Conservation (phyloP, 2,113 vertebrate genomes). For the Zosterops lateralis region DNA sequence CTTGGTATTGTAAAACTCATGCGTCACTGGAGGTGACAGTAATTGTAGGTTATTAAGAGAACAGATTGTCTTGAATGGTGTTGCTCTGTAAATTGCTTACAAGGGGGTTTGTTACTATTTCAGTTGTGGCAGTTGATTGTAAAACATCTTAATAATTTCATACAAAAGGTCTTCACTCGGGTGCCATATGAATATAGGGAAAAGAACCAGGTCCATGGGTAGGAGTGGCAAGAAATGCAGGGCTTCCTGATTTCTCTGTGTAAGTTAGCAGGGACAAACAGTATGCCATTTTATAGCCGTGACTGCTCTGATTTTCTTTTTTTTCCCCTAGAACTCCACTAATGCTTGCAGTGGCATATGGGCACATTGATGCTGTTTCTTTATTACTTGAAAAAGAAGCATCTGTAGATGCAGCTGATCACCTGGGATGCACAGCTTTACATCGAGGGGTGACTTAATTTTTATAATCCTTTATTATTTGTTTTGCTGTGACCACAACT, state of each 20-base stretch:
- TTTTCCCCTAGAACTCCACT: slow-evolving; percentile 83
- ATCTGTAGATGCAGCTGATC: slow-evolving; percentile 82
- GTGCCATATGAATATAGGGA: neutral
- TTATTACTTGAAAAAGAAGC: slow-evolving; percentile 94
- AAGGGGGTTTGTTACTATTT: neutral
- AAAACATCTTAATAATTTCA: neutral
- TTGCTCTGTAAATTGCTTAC: neutral
- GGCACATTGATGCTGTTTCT: slow-evolving; percentile 90
- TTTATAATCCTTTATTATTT: neutral
- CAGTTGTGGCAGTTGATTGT: neutral
- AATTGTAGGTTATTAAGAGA: neutral
- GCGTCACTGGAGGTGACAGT: neutral
- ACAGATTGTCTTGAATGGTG: neutral
- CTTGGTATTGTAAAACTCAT: neutral
- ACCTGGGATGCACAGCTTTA: slow-evolving; percentile 89
- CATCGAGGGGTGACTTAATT: slow-evolving; percentile 86
- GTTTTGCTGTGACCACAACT: neutral
- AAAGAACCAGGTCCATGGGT: neutral
- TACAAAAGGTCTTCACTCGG: neutral
- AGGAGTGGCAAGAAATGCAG: neutral
- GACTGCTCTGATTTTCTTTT: neutral
- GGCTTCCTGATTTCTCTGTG: neutral
- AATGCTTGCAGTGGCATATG: slow-evolving; percentile 94
- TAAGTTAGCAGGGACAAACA: neutral
- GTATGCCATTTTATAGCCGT: neutral